Conservation (phyloP, 37 sponge, comb jelly and placozoan species). For the Tethya wilhelma region DNA sequence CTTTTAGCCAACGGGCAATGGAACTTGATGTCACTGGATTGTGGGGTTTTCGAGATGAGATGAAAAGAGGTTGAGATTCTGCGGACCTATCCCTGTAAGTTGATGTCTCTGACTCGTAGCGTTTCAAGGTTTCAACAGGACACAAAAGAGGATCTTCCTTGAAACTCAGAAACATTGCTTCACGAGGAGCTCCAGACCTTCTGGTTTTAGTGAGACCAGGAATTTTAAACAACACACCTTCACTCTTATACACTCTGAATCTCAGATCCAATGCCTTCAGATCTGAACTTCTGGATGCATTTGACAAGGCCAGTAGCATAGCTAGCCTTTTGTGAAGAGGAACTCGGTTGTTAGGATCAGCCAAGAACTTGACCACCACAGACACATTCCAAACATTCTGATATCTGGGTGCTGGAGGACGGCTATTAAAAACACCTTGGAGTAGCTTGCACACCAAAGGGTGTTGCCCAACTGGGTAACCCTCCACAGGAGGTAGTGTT, state of each 20-base stretch:
- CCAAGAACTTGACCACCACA: no score
- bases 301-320: slow-evolving; percentile 12
- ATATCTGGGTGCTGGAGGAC: slow-evolving; percentile 13
- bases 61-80: not conserved
- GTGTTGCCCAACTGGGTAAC: slow-evolving; percentile 1
- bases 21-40: slow-evolving; percentile 18
- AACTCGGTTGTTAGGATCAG: no score
- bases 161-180: not conserved
- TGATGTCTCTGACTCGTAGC: not conserved
- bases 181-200: not conserved
- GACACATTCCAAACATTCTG: not conserved
- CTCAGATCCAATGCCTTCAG: not conserved
- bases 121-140: not conserved
- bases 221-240: not conserved
- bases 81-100: not conserved
- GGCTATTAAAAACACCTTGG: not conserved
- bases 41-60: slow-evolving; percentile 29
- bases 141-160: not conserved
- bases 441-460: not conserved
- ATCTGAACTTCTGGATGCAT: slow-evolving; percentile 4
- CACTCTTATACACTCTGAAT: not conserved
- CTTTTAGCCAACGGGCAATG: slow-evolving; percentile 32
- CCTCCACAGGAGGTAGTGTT: not conserved
- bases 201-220: not conserved
- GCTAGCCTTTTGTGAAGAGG: slow-evolving; percentile 6